Percentiles rank a stretch among this genome's conserved stretches.
Evolutionary conservation across 2,797 vertebrate species (phyloP).

Genomic region (Heterohyrax brucei): DNA sequence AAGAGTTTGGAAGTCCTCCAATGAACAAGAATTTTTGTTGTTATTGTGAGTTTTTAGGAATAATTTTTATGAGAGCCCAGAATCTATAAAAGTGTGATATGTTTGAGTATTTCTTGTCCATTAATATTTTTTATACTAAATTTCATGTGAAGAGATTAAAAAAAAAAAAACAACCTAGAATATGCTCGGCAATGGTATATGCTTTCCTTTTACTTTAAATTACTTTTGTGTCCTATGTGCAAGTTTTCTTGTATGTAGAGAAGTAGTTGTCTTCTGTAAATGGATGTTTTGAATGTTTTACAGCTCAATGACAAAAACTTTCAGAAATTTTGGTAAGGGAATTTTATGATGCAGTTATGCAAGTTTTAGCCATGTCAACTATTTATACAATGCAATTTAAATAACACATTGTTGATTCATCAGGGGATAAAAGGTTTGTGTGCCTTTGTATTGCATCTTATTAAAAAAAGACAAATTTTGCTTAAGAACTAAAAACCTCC

Average conservation of each 20-base stretch:
- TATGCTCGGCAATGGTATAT: neutral
- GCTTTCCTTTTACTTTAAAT: neutral
- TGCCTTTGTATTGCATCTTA: slow-evolving; percentile 29
- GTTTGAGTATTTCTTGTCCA: neutral
- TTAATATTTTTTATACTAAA: slow-evolving; percentile 36
- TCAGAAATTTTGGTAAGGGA: slow-evolving; percentile 30
- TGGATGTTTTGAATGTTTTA: slow-evolving; percentile 45
- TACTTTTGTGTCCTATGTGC: slow-evolving; percentile 22
- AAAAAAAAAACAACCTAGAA: neutral
- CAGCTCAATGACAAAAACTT: neutral
- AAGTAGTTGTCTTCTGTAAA: slow-evolving; percentile 44
- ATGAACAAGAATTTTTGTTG: neutral
- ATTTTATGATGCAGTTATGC: slow-evolving; percentile 67
- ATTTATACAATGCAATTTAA: slow-evolving; percentile 54
- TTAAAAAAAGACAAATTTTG: slow-evolving; percentile 43
- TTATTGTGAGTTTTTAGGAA: slow-evolving; percentile 31
- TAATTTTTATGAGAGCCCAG: neutral
- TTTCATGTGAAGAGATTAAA: slow-evolving; percentile 16
- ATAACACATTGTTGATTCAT: neutral
- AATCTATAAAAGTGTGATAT: slow-evolving; percentile 25
- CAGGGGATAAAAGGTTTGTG: neutral
- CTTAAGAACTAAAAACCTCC: neutral
- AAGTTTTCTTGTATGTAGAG: neutral
- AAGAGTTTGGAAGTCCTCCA: neutral
- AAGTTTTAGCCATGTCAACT: slow-evolving; percentile 62